These are phyloP conservation scores for Stenopsyche tienmushanensis DNA, from an alignment of 1,140 invertebrate species.

Conservation along the genomic window DNA sequence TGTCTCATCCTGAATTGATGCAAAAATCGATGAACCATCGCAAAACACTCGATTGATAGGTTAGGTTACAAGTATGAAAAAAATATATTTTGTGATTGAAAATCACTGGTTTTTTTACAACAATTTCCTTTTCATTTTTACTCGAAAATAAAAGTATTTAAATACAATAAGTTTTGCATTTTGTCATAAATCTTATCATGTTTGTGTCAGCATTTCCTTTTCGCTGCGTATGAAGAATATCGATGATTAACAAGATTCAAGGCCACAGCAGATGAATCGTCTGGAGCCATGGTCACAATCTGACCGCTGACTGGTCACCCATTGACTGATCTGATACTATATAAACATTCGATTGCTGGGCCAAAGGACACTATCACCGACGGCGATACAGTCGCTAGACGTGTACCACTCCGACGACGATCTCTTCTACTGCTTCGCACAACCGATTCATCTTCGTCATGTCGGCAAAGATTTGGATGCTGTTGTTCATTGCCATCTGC, in stretches of 20 bases:
- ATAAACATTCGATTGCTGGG: conserved; percentile 29
- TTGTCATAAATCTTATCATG: not conserved
- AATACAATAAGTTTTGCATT: not conserved
- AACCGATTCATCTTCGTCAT: not conserved
- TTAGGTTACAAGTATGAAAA: no score
- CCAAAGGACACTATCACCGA: conserved; percentile 52
- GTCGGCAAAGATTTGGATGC: not conserved
- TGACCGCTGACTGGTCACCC: not conserved
- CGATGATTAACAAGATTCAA: not conserved
- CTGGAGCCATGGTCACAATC: conserved; percentile 3
- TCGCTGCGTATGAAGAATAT: no score
- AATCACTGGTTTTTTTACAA: no score
- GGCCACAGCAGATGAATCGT: not conserved
- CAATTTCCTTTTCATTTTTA: no score
- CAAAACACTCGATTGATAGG: no score
- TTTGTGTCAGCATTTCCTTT: not conserved
- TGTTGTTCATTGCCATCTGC: not conserved
- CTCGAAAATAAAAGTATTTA: not conserved
- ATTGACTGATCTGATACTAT: not conserved
- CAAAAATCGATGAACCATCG: no score
- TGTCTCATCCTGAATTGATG: no score
- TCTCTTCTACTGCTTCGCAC: no score
- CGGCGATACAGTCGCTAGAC: conserved; percentile 45
- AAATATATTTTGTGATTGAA: no score
- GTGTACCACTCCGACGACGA: no score